phyloP scores from a whole-genome alignment of 2,888 invertebrate genomes.

The Macroteleia sp. region DNA sequence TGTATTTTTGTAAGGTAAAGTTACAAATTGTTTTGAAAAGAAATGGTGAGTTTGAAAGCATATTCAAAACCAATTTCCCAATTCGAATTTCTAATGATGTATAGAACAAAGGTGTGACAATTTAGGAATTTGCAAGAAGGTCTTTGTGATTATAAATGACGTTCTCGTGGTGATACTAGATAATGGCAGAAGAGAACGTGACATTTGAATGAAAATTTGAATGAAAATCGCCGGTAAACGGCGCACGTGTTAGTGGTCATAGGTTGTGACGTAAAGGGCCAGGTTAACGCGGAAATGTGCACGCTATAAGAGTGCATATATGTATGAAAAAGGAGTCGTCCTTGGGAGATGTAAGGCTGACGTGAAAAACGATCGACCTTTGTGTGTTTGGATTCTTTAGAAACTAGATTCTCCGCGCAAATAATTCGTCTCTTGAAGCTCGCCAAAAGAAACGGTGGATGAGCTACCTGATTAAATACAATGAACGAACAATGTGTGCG shows the following conservation, averaged over 20 bases:
- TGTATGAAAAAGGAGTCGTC: constrained; percentile 51
- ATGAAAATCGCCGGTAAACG: background rate
- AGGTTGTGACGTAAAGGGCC: constrained; percentile 31
- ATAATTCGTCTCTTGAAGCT: constrained; percentile 7
- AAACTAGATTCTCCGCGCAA: constrained; percentile 16
- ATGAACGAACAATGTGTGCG: constrained; percentile 21
- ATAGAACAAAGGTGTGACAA: no score
- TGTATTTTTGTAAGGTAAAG: no score
- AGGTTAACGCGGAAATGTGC: constrained; percentile 45
- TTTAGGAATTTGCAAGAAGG: no score
- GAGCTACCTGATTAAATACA: constrained; percentile 40
- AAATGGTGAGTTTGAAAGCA: no score
- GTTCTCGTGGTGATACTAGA: no score
- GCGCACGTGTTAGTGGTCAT: constrained; percentile 1
- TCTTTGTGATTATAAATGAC: no score
- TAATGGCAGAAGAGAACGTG: no score
- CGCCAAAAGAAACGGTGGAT: constrained; percentile 26
- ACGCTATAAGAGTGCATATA: constrained; percentile 23
- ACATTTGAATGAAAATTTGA: background rate
- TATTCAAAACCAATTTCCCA: no score
- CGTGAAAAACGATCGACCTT: constrained; percentile 48
- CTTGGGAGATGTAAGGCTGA: constrained; percentile 41
- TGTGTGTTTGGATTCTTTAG: constrained; percentile 19
- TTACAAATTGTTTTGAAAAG: no score
- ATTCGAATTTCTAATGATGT: no score